Conservation (phyloP, 2,113 vertebrate species). For the Corythornis cristatus region DNA sequence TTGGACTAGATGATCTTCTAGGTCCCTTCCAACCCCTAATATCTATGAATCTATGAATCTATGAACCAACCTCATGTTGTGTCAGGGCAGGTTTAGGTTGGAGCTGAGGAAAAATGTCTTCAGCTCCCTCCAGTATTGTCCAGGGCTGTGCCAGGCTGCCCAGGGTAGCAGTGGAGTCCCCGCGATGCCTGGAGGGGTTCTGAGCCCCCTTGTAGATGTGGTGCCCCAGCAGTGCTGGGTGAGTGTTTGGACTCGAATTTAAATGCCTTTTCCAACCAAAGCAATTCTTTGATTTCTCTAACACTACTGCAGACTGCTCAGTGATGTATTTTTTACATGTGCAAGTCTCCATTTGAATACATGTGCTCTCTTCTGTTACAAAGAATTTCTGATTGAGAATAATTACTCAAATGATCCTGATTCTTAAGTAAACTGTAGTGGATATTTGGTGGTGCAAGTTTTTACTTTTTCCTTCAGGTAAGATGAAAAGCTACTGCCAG, state of each 20-base stretch:
- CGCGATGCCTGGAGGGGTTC: too few relatives aligned
- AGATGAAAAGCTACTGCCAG: not conserved
- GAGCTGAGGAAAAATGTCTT: too few relatives aligned
- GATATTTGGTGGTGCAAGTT: not conserved
- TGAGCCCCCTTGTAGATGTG: not conserved
- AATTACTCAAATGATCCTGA: not conserved
- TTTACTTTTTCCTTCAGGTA: not conserved
- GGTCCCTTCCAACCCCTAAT: too few relatives aligned
- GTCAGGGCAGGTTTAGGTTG: too few relatives aligned
- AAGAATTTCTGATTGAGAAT: not conserved
- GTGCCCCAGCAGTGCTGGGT: not conserved
- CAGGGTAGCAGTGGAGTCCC: too few relatives aligned
- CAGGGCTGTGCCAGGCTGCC: too few relatives aligned
- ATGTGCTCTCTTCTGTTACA: fast-evolving
- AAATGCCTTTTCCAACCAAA: not conserved
- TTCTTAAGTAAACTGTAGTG: not conserved
- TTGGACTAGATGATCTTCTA: too few relatives aligned
- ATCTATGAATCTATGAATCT: too few relatives aligned
- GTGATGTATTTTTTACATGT: not conserved
- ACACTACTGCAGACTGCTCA: not conserved
- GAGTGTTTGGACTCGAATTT: too few relatives aligned
- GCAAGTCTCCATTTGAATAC: not conserved
- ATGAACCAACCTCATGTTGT: too few relatives aligned
- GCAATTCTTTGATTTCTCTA: not conserved
- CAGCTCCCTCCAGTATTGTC: too few relatives aligned